A percentile compares a stretch with the other conserved stretches of the same genome.
phyloP scores from a whole-genome alignment of 2,113 vertebrate genomes.

The Sisor rabdophorus region DNA sequence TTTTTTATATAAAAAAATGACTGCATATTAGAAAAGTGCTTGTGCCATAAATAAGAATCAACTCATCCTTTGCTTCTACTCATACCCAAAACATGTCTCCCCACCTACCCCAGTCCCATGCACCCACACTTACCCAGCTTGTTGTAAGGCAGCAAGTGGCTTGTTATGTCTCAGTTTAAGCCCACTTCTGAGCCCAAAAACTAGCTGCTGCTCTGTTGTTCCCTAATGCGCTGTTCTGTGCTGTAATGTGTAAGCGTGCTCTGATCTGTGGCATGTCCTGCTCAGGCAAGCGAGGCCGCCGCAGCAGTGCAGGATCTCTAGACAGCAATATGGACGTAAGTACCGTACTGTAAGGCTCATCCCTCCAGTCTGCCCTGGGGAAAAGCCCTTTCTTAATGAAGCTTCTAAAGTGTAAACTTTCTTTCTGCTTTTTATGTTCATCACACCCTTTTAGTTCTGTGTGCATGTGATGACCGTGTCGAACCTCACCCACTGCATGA shows the following conservation, averaged over 20 bases:
- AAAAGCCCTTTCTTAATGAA: constrained; percentile 70
- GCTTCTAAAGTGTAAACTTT: constrained; percentile 63
- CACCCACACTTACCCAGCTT: constrained; percentile 5
- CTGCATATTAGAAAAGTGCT: constrained; percentile 14
- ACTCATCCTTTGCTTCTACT: neutral
- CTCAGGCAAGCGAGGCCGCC: constrained; percentile 98
- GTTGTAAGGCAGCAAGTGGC: constrained; percentile 17
- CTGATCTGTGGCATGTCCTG: constrained; percentile 98
- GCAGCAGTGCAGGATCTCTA: constrained; percentile 99
- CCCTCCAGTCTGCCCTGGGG: constrained; percentile 55
- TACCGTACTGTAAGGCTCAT: constrained; percentile 71
- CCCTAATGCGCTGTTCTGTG: constrained; percentile 46
- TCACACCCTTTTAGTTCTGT: constrained; percentile 25
- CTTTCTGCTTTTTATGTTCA: constrained; percentile 36
- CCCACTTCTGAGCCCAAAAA: constrained; percentile 54
- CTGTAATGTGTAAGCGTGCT: constrained; percentile 66
- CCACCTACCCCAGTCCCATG: constrained; percentile 9
- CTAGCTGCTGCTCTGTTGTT: constrained; percentile 56
- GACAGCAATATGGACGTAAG: constrained; percentile 99
- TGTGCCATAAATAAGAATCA: neutral
- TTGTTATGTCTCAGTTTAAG: constrained; percentile 55
- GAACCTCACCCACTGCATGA: constrained; percentile 32
- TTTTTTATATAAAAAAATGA: neutral
- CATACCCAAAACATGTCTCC: neutral
- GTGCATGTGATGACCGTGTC: constrained; percentile 27